phyloP scores from a whole-genome alignment of 2,797 vertebrate species.

The Cyprinella venusta region DNA sequence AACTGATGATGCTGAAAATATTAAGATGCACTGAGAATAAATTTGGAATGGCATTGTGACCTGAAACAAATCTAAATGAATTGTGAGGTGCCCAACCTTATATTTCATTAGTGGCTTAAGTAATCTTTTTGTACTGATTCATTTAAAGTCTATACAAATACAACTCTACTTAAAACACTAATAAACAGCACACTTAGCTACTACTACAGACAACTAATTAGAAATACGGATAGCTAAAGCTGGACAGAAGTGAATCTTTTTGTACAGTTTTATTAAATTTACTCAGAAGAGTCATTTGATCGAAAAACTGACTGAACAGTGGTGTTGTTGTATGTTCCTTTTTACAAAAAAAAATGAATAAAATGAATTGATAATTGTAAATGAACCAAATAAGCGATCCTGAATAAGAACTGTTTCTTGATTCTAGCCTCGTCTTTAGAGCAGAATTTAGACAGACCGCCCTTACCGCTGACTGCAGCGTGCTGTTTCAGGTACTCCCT shows the following conservation, averaged over 20 bases:
- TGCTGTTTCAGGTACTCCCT: conserved; percentile 98
- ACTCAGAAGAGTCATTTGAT: background rate
- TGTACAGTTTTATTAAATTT: background rate
- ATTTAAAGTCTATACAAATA: background rate
- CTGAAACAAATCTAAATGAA: background rate
- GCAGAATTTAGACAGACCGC: background rate
- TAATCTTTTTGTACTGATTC: background rate
- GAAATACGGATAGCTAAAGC: background rate
- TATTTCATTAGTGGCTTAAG: background rate
- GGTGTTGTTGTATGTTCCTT: background rate
- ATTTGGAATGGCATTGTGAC: background rate
- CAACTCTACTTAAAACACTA: background rate
- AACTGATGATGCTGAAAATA: background rate
- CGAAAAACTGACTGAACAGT: background rate
- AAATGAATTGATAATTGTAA: no score
- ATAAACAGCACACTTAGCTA: no score
- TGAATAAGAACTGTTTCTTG: background rate
- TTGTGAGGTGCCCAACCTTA: background rate
- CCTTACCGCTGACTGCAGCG: conserved; percentile 92
- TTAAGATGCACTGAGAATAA: background rate
- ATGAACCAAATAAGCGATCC: background rate
- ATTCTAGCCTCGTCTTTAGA: background rate
- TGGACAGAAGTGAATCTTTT: background rate
- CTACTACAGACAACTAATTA: background rate
- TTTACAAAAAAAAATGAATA: no score